Percentiles rank a stretch among this genome's conserved stretches.
These are phyloP conservation scores for Heterodera schachtii DNA, from an alignment of 1,140 invertebrate genomes.

Conservation along the genomic window DNA sequence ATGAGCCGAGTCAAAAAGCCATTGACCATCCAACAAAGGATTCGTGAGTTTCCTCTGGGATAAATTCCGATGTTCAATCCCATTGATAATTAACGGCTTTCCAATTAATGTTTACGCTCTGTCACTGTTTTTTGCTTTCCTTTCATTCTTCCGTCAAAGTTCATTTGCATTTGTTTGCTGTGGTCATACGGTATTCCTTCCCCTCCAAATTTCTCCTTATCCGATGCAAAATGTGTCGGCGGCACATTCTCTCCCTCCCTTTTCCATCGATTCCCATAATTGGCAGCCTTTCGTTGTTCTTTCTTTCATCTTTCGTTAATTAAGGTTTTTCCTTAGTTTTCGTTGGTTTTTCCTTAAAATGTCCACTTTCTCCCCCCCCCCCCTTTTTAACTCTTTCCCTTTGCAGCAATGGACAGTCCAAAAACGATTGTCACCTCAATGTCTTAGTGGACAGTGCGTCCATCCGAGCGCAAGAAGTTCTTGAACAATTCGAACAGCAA, in stretches of 20 bases:
- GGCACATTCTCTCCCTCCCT: not conserved
- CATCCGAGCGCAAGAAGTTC: constrained; percentile 45
- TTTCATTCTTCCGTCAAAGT: not conserved
- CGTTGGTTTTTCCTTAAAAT: too few species aligned
- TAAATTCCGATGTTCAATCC: too few species aligned
- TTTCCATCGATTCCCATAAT: not conserved
- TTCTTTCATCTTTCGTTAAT: too few species aligned
- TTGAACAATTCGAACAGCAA: constrained; percentile 54
- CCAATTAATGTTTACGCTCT: too few species aligned
- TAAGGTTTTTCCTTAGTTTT: too few species aligned
- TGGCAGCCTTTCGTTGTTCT: not conserved
- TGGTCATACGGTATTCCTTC: not conserved
- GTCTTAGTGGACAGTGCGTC: constrained; percentile 20
- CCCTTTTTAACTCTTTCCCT: not conserved
- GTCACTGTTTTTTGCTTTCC: not conserved
- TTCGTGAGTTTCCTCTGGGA: not conserved
- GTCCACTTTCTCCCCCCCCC: too few species aligned
- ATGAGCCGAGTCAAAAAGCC: constrained; percentile 42
- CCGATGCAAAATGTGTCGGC: not conserved
- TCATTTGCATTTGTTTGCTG: not conserved
- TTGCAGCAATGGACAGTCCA: not conserved
- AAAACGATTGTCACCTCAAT: constrained; percentile 15
- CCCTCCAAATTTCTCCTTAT: not conserved
- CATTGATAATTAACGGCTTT: too few species aligned
- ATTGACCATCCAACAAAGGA: constrained; percentile 14